Conservation (phyloP, 2,888 invertebrate species). For the Drosophila leonis region DNA sequence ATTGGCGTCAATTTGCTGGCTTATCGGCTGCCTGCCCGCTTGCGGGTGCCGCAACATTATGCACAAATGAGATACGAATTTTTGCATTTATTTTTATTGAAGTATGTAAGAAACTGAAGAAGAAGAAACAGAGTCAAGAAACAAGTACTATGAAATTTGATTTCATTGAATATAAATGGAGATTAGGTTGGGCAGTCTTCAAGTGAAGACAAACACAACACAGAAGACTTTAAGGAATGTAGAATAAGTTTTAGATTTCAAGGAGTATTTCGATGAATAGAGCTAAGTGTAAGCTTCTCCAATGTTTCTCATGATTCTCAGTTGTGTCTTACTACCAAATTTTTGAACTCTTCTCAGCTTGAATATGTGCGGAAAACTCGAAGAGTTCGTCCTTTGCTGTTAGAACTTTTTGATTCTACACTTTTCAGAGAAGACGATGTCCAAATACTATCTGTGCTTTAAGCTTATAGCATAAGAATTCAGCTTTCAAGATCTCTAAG, state of each 20-base stretch:
- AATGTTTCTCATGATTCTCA: background rate
- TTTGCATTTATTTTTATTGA: background rate
- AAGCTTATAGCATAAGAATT: background rate
- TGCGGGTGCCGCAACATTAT: slow-evolving; percentile 39
- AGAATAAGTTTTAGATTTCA: background rate
- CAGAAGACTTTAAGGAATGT: background rate
- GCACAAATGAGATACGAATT: slow-evolving; percentile 39
- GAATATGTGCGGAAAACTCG: background rate
- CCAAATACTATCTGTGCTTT: background rate
- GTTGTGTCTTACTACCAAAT: background rate
- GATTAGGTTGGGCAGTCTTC: too few relatives aligned
- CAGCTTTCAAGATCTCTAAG: background rate
- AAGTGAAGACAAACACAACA: background rate
- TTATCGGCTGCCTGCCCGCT: slow-evolving; percentile 41
- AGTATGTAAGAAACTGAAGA: background rate
- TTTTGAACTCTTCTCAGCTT: background rate
- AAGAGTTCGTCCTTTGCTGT: background rate
- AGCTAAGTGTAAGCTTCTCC: background rate
- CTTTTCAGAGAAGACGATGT: too few relatives aligned
- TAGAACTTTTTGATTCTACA: background rate
- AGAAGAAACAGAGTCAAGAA: background rate
- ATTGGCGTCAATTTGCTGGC: slow-evolving; percentile 68
- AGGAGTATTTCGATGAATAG: background rate
- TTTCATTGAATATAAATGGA: background rate
- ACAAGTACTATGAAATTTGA: background rate